Evolutionary conservation across 2,113 vertebrate species (phyloP).

Genomic region (Aphelocoma coerulescens): DNA sequence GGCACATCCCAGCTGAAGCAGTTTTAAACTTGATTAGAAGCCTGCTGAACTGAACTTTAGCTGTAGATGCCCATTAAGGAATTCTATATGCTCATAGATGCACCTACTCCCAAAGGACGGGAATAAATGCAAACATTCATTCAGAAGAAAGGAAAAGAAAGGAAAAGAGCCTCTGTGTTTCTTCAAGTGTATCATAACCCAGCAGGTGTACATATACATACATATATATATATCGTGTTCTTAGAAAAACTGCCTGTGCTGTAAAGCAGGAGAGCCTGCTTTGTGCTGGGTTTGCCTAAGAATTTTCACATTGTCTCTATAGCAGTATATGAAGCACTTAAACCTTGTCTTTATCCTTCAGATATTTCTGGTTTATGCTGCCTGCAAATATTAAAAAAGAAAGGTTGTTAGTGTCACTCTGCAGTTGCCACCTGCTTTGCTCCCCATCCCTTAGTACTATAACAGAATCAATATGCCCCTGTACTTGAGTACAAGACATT

Average conservation of each 20-base stretch:
- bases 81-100: neutral
- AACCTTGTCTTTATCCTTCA: neutral
- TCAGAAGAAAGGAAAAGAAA: neutral
- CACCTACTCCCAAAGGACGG: neutral
- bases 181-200: neutral
- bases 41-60: neutral
- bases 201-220: neutral
- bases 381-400: neutral
- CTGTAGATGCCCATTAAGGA: neutral
- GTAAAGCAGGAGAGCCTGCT: neutral
- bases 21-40: neutral
- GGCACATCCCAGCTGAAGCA: neutral
- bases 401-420: neutral
- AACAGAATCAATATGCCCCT: neutral
- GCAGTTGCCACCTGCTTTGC: neutral
- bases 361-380: neutral
- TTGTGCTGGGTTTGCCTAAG: neutral
- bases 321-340: neutral
- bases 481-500: neutral
- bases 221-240: neutral
- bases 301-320: neutral
- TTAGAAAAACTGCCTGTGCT: neutral
- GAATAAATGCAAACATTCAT: neutral
- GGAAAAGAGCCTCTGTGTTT: neutral
- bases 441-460: neutral